phyloP scores from a whole-genome alignment of 1,140 invertebrate species.

The Andrena cerasifolii region DNA sequence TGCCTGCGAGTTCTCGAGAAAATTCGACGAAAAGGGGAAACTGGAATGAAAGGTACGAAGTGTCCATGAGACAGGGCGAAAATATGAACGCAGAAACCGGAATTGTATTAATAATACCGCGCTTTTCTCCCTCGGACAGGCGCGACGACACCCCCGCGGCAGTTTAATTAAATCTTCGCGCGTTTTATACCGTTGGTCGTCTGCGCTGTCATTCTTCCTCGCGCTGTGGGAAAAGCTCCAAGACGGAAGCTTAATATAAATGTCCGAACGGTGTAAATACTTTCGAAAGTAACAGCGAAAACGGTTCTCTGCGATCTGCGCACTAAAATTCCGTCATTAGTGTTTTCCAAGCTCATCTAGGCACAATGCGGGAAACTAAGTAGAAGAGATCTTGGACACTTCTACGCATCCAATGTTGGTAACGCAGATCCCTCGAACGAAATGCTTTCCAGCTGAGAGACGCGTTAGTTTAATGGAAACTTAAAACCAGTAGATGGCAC shows the following conservation, averaged over 20 bases:
- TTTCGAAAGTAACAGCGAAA: neutral
- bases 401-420: slow-evolving; percentile 58
- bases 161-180: slow-evolving; percentile 77
- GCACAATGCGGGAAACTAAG: neutral
- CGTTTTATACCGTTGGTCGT: slow-evolving; percentile 69
- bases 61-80: slow-evolving; percentile 58
- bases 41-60: slow-evolving; percentile 32
- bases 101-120: slow-evolving; percentile 77
- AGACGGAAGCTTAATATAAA: neutral
- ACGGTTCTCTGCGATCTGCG: no score
- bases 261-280: neutral
- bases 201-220: slow-evolving; percentile 50
- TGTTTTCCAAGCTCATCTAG: neutral
- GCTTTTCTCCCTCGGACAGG: slow-evolving; percentile 52
- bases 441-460: neutral
- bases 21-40: slow-evolving; percentile 44
- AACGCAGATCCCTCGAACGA: slow-evolving; percentile 61
- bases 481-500: slow-evolving; percentile 55
- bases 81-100: slow-evolving; percentile 69
- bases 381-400: neutral
- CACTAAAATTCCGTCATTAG: neutral
- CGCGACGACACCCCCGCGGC: slow-evolving; percentile 39
- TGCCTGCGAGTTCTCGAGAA: slow-evolving; percentile 61
- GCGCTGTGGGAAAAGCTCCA: neutral
- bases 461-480: neutral